Conservation (phyloP, 1,140 invertebrate genomes). For the Heliothis virescens region DNA sequence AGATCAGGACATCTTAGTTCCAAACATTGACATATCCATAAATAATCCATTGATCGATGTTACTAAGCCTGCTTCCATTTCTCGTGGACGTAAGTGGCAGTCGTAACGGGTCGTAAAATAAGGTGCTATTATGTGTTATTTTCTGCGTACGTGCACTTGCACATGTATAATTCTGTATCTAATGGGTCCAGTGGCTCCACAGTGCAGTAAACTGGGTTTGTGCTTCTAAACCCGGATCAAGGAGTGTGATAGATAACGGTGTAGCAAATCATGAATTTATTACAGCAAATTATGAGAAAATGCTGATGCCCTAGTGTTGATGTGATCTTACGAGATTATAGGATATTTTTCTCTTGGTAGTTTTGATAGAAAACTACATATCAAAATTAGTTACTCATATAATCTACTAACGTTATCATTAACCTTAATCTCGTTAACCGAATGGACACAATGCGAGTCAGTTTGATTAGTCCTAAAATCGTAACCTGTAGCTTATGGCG, state of each 20-base stretch:
- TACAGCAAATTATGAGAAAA: too few species aligned
- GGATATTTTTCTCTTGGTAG: too few species aligned
- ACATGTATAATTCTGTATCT: conserved; percentile 49
- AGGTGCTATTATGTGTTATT: conserved; percentile 56
- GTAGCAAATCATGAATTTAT: too few species aligned
- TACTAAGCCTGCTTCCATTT: conserved; percentile 16
- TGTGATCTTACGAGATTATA: too few species aligned
- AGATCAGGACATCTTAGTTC: background rate
- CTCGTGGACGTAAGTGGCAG: conserved; percentile 6
- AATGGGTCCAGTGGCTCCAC: conserved; percentile 50
- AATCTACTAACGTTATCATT: background rate
- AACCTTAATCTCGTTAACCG: background rate
- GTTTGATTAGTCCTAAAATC: background rate
- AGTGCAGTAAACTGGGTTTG: conserved; percentile 22
- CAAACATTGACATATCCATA: background rate
- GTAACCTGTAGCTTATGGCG: background rate
- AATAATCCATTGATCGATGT: conserved; percentile 21
- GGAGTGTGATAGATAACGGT: background rate
- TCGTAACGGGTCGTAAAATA: conserved; percentile 48
- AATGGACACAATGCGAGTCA: background rate
- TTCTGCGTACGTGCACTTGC: conserved; percentile 55
- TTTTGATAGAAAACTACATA: too few species aligned
- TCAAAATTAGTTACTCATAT: background rate
- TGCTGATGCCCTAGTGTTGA: too few species aligned
- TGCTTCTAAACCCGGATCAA: background rate